These are phyloP conservation scores for Brenthis hecate DNA, from an alignment of 2,888 invertebrate genomes.

Conservation along the genomic window DNA sequence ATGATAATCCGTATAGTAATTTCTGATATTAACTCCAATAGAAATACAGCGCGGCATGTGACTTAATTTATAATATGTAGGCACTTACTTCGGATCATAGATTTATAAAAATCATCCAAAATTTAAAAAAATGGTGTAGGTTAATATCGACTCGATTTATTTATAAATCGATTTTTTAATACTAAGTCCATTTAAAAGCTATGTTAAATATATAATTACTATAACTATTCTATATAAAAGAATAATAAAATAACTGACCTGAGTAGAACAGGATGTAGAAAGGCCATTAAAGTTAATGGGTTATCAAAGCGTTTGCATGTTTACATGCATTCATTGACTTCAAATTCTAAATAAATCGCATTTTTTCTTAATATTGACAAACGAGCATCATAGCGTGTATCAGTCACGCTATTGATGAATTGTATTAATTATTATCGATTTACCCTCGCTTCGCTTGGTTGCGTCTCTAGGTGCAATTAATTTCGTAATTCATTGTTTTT, in stretches of 20 bases:
- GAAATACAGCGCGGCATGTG: no score
- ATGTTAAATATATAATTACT: background rate
- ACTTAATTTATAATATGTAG: no score
- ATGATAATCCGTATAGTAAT: no score
- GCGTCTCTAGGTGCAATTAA: no score
- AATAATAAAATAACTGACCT: conserved; percentile 15
- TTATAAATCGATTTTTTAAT: no score
- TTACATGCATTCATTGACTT: conserved; percentile 38
- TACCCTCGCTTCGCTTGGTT: background rate
- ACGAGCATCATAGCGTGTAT: conserved; percentile 49
- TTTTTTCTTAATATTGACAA: conserved; percentile 23
- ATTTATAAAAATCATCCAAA: no score
- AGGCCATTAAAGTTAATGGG: conserved; percentile 50
- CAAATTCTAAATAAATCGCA: conserved; percentile 14
- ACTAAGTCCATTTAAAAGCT: background rate
- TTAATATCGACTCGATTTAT: no score
- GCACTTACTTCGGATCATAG: no score
- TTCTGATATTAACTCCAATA: no score
- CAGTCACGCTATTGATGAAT: conserved; percentile 16
- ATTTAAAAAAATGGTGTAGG: no score
- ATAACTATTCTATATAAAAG: conserved; percentile 16
- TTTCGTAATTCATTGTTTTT: no score
- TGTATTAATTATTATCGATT: background rate
- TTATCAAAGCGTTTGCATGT: conserved; percentile 44
- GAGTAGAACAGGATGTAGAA: conserved; percentile 60